phyloP scores from a whole-genome alignment of 2,113 vertebrate species.

The Tautogolabrus adspersus region DNA sequence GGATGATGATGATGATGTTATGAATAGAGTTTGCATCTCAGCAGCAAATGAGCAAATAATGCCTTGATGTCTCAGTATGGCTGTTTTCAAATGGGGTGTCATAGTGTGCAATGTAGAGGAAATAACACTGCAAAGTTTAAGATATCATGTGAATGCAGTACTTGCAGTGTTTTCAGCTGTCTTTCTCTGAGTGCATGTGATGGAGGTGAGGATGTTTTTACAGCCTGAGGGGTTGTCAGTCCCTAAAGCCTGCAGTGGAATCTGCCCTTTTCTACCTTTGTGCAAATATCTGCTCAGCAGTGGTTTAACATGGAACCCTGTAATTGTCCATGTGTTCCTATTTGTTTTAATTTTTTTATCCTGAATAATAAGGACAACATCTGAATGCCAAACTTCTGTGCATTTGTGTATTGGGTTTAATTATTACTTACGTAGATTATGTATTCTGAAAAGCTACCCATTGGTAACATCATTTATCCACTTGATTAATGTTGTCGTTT shows the following conservation, averaged over 20 bases:
- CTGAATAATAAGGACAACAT: no score
- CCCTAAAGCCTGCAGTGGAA: conserved; percentile 2
- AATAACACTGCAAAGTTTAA: not conserved
- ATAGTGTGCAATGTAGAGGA: not conserved
- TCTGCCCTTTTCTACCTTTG: not conserved
- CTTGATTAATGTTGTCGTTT: no score
- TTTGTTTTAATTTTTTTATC: no score
- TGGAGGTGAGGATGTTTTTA: conserved; percentile 2
- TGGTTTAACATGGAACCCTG: not conserved
- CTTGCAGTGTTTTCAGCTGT: not conserved
- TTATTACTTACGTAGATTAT: no score
- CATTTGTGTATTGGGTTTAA: not conserved
- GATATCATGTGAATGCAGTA: not conserved
- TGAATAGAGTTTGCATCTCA: conserved; percentile 14
- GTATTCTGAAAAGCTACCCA: no score
- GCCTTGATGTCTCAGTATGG: not conserved
- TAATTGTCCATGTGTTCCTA: not conserved
- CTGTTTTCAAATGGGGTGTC: not conserved
- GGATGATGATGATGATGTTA: conserved; percentile 23
- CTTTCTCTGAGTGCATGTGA: not conserved
- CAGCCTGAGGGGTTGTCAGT: conserved; percentile 1
- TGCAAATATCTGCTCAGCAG: not conserved
- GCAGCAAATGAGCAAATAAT: conserved; percentile 21
- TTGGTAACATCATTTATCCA: no score
- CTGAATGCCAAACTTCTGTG: not conserved